A percentile compares a stretch with the other conserved stretches of the same genome.
These are phyloP conservation scores for Macroglossus sobrinus DNA, from an alignment of 2,113 vertebrate genomes.

Conservation along the genomic window DNA sequence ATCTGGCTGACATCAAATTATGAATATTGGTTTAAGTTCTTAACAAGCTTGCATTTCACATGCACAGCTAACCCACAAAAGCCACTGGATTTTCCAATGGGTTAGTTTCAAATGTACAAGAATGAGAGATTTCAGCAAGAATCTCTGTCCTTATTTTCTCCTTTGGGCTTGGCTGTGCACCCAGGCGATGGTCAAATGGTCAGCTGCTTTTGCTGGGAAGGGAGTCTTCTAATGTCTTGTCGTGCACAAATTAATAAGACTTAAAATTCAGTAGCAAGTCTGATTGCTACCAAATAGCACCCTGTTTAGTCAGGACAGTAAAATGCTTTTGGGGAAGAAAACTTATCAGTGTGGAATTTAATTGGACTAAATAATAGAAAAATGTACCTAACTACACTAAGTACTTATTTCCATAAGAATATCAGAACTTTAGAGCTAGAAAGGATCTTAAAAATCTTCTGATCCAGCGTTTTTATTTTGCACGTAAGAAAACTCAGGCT, in stretches of 20 bases:
- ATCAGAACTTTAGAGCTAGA: neutral
- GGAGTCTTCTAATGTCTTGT: neutral
- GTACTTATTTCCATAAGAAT: neutral
- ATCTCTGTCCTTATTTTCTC: neutral
- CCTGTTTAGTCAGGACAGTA: neutral
- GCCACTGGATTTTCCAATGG: conserved; percentile 38
- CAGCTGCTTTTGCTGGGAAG: neutral
- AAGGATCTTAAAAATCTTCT: neutral
- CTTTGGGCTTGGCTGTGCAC: neutral
- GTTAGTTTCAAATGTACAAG: conserved; percentile 35
- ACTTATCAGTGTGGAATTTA: neutral
- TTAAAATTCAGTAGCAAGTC: neutral
- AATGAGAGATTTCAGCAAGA: neutral
- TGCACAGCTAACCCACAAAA: neutral
- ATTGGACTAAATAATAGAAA: neutral
- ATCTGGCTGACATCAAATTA: conserved; percentile 21
- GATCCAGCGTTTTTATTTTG: conserved; percentile 22
- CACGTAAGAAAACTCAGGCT: neutral
- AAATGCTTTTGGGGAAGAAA: neutral
- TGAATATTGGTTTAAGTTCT: conserved; percentile 36
- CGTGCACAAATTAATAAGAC: neutral
- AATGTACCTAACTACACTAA: neutral
- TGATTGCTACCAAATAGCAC: neutral
- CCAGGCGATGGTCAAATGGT: neutral
- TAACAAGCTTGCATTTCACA: conserved; percentile 41